Conservation (phyloP, 2,113 vertebrate species). For the Nanorana parkeri region DNA sequence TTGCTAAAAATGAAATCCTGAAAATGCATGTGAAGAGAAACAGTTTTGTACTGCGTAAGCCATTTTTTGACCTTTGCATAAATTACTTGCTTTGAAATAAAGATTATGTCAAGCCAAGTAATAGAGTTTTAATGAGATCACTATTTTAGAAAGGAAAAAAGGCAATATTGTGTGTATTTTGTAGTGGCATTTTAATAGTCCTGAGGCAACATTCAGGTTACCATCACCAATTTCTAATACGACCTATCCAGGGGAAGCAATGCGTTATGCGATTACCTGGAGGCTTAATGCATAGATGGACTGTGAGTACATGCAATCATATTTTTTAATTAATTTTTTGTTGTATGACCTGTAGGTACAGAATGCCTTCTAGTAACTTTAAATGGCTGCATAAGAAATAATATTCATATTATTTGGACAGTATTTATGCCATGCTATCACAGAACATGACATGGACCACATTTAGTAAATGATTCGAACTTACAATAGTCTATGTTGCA, state of each 20-base stretch:
- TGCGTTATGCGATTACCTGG: conserved; percentile 29
- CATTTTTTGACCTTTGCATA: conserved; percentile 6
- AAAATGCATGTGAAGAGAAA: not conserved
- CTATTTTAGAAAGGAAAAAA: conserved; percentile 15
- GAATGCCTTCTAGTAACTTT: not conserved
- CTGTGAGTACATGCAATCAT: not conserved
- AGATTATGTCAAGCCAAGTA: conserved; percentile 37
- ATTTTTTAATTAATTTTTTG: too few species aligned
- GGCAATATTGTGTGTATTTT: conserved; percentile 22
- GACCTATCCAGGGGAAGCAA: conserved; percentile 31
- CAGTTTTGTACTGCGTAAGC: not conserved
- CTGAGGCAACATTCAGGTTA: conserved; percentile 45
- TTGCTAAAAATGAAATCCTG: not conserved
- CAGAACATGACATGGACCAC: too few species aligned
- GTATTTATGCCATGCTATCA: too few species aligned
- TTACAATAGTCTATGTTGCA: too few species aligned
- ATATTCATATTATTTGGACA: too few species aligned
- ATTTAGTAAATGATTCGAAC: too few species aligned
- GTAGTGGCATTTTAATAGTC: conserved; percentile 40
- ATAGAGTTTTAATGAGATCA: conserved; percentile 38
- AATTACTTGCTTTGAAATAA: conserved; percentile 12
- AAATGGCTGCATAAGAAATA: not conserved
- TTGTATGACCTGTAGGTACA: not conserved
- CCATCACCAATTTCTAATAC: conserved; percentile 34
- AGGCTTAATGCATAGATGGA: not conserved